A percentile compares a stretch with the other conserved stretches of the same genome.
Evolutionary conservation across 2,888 invertebrate genomes (phyloP).

Genomic region (Adineta ricciae): DNA sequence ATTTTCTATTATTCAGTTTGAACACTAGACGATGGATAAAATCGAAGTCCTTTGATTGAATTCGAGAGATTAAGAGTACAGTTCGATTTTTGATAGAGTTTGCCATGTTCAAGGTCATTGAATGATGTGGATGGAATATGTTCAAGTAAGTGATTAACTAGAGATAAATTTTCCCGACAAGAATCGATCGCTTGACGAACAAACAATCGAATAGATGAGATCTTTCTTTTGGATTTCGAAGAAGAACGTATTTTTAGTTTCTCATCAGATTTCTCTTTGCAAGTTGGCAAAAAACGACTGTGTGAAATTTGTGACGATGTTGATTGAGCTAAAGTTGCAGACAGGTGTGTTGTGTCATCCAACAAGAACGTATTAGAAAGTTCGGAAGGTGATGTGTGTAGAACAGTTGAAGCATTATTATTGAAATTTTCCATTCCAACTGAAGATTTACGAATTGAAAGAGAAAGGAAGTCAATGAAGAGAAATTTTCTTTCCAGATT

Average conservation of each 20-base stretch:
- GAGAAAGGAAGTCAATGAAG: background rate
- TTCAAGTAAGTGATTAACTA: background rate
- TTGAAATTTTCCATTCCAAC: background rate
- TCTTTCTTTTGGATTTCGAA: background rate
- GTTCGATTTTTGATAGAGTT: background rate
- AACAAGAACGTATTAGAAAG: background rate
- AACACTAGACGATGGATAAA: background rate
- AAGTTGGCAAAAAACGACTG: background rate
- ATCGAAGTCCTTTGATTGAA: background rate
- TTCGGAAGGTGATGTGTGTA: background rate
- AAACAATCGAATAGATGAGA: background rate
- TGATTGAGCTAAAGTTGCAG: background rate
- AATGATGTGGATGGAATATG: background rate
- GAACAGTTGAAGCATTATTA: background rate
- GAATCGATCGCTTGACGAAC: background rate
- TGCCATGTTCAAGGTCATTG: background rate
- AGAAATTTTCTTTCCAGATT: background rate
- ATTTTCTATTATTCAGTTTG: conserved; percentile 1
- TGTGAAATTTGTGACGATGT: background rate
- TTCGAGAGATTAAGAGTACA: background rate
- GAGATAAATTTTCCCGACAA: background rate
- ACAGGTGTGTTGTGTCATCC: background rate
- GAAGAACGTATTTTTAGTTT: no score
- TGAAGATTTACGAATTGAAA: background rate
- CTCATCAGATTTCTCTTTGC: background rate